Conservation (phyloP, 2,888 invertebrate genomes). For the Steinernema carpocapsae region DNA sequence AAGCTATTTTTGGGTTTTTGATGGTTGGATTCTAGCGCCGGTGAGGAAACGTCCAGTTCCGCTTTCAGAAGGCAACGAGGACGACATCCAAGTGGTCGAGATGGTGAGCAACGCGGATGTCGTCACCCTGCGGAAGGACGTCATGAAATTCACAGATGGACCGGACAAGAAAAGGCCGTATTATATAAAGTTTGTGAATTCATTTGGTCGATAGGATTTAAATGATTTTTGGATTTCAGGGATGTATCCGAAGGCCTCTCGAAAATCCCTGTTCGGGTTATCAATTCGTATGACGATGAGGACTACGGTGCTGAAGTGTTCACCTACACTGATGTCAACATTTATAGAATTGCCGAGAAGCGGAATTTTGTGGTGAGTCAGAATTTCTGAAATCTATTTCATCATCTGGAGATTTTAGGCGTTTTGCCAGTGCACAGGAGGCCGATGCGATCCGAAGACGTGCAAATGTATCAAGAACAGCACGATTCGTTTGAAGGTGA, state of each 20-base stretch:
- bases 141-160: background rate
- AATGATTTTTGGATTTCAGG: background rate
- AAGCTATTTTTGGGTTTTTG: too few species aligned
- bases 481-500: constrained; percentile 28
- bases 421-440: constrained; percentile 37
- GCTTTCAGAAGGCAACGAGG: background rate
- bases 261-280: constrained; percentile 36
- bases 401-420: constrained; percentile 26
- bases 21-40: too few species aligned
- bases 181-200: background rate
- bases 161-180: background rate
- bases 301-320: constrained; percentile 17
- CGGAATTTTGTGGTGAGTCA: constrained; percentile 23
- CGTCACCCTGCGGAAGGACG: background rate
- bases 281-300: constrained; percentile 38
- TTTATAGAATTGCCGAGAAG: constrained; percentile 32
- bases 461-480: constrained; percentile 35
- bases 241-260: background rate
- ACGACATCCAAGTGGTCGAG: background rate
- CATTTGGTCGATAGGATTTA: background rate
- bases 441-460: constrained; percentile 26
- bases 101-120: background rate
- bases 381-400: background rate
- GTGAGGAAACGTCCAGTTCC: background rate
- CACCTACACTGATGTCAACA: constrained; percentile 9